Percentiles rank a stretch among this genome's conserved stretches.
Evolutionary conservation across 92 coral and sea anemone species (phyloP).

Genomic region (Paragorgia papillata): DNA sequence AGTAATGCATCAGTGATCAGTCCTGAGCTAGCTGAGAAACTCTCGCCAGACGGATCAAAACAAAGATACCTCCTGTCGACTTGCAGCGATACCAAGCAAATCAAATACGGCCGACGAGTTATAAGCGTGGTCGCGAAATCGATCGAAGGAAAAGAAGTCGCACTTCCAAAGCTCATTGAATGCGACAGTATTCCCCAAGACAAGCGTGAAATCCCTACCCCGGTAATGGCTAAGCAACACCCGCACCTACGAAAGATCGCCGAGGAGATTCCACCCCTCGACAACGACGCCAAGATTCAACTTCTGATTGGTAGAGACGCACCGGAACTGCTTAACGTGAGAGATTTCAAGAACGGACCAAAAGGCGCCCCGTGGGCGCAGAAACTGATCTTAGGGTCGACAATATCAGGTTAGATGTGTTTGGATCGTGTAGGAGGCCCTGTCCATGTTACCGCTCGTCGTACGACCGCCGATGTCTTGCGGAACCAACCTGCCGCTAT

Average conservation of each 20-base stretch:
- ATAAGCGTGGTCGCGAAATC: slow-evolving; percentile 6
- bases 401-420: not conserved
- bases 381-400: slow-evolving; percentile 65
- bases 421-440: too few species aligned
- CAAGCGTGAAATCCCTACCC: slow-evolving; percentile 44
- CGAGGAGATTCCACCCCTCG: slow-evolving; percentile 47
- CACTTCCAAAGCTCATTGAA: slow-evolving; percentile 48
- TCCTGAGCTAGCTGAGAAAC: slow-evolving; percentile 19
- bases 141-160: slow-evolving; percentile 8
- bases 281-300: slow-evolving; percentile 42
- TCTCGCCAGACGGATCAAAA: slow-evolving; percentile 22
- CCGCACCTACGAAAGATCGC: slow-evolving; percentile 41
- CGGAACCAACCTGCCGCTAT: not conserved
- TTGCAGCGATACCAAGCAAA: slow-evolving; percentile 38
- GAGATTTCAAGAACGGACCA: slow-evolving; percentile 54
- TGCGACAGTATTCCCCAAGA: slow-evolving; percentile 46
- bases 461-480: slow-evolving; percentile 33
- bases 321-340: too few species aligned
- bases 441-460: slow-evolving; percentile 15
- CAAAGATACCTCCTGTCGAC: slow-evolving; percentile 43
- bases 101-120: slow-evolving; percentile 46
- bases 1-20: slow-evolving; percentile 43
- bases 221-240: slow-evolving; percentile 44
- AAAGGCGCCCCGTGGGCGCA: too few species aligned
- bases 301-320: too few species aligned